Base-by-base conservation (phyloP, 2,888 invertebrate species). In the Sinhomidia bicolor region DNA sequence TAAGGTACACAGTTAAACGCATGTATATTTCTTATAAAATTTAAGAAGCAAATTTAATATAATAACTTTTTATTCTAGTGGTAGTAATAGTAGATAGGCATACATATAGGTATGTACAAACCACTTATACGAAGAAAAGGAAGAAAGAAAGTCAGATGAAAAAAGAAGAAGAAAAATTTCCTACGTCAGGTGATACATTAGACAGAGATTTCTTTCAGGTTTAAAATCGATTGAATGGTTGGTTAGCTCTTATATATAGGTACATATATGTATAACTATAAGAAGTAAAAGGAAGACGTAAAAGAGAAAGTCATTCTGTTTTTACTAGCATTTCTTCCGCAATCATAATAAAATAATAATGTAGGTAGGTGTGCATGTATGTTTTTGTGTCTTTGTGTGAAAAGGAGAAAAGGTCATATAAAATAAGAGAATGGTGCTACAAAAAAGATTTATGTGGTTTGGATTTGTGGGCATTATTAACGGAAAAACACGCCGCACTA, bases 181-280 rank as follows among this genome's bases (percentile, higher is more conserved):
- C n/a, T n/a, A 79, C 79, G 47, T 62, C 54, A 65, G 54, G 68
- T 65, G 26, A 81, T 62, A 57, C 54, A 47, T 51, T 44, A 71
- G 17, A 54, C 54, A 79, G 62, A 26, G 68, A 65, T 80, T 71
- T 20, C 17, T 51, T 36, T 80, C n/a, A 2, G 26, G 71, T 86
- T 71, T 54, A 44, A 80, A 80, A 57, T 71, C 57, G 78, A 78
- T 85, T 78, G 29, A 85, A 54, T 54, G 65, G 62, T 60, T 79
- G 51, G 78, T 57, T 57, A 57, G 44, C 20, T 47, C 44, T 68
- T 10, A 44, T 44, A 60, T 60, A 23, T 23, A 51, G n/a, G n/a
- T 60, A 4, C 20, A 17, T 4, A 60, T 9, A 60, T n/a, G 51
- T 51, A 51, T 51, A 14, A 14, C 12, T 51, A 51, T n/a, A 51